phyloP scores from a whole-genome alignment of 2,888 invertebrate genomes.

The Priocnemis perturbator region DNA sequence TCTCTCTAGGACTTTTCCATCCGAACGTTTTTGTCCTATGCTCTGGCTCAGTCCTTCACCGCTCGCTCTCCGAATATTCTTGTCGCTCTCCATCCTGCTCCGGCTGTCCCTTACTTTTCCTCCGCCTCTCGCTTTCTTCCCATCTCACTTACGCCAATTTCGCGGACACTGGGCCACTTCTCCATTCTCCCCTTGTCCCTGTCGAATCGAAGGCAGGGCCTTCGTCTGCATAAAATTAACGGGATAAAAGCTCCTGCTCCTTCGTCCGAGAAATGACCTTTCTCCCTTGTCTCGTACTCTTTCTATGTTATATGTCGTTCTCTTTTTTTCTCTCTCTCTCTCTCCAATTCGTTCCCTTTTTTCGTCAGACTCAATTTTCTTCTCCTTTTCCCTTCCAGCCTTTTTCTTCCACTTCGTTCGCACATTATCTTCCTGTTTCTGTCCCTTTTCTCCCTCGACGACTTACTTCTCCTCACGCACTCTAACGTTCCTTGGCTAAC shows the following conservation, averaged over 20 bases:
- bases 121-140: neutral
- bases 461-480: no score
- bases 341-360: no score
- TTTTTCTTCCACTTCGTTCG: slow-evolving; percentile 12
- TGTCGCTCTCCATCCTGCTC: neutral
- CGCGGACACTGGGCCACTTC: neutral
- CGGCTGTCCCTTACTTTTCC: neutral
- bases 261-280: slow-evolving; percentile 41
- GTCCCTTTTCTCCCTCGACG: no score
- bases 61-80: neutral
- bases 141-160: neutral
- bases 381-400: slow-evolving; percentile 1
- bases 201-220: slow-evolving; percentile 45
- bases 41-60: no score
- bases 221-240: slow-evolving; percentile 52
- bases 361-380: no score
- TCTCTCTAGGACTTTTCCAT: no score
- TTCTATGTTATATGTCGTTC: neutral
- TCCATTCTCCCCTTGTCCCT: slow-evolving; percentile 2
- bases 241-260: slow-evolving; percentile 39
- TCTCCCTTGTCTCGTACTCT: no score
- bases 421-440: no score
- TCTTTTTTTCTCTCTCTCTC: neutral
- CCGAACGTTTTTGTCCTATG: no score
- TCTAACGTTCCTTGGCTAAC: no score